A percentile compares a stretch with the other conserved stretches of the same genome.
These are phyloP conservation scores for Silurus aristotelis DNA, from an alignment of 2,797 vertebrate species.

Conservation along the genomic window DNA sequence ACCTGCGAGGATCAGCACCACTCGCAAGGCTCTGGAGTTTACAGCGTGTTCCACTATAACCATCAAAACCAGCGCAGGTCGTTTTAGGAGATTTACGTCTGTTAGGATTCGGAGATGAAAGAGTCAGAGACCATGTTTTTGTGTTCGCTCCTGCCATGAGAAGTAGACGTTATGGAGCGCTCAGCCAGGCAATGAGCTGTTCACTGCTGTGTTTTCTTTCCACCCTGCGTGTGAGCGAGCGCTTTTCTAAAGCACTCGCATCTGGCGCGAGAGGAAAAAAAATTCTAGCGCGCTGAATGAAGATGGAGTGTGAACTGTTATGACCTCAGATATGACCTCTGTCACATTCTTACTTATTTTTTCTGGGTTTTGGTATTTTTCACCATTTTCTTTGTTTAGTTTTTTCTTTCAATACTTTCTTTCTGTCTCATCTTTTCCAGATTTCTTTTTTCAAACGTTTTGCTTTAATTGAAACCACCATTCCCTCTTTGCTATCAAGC, in stretches of 20 bases:
- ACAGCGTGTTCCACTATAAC: background rate
- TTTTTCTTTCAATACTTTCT: too few species aligned
- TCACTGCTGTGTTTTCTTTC: background rate
- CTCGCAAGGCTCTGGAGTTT: background rate
- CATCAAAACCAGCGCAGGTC: background rate
- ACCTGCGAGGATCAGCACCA: conserved; percentile 10
- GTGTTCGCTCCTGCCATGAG: background rate
- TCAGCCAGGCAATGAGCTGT: conserved; percentile 8
- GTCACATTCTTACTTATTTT: too few species aligned
- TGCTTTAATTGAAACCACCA: background rate
- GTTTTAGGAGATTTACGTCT: background rate
- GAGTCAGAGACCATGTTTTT: background rate
- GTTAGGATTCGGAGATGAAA: background rate
- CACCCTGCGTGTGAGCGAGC: background rate
- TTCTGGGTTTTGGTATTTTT: too few species aligned
- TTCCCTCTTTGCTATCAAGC: background rate
- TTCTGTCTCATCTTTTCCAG: too few species aligned
- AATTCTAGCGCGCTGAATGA: background rate
- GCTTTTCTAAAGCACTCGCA: background rate
- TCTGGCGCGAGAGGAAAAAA: background rate
- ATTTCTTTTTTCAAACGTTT: background rate
- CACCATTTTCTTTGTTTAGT: too few species aligned
- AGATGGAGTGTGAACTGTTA: background rate
- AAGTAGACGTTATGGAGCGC: background rate
- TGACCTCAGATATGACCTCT: background rate